Conservation (phyloP, 2,888 invertebrate species). For the Drosophila limbata region DNA sequence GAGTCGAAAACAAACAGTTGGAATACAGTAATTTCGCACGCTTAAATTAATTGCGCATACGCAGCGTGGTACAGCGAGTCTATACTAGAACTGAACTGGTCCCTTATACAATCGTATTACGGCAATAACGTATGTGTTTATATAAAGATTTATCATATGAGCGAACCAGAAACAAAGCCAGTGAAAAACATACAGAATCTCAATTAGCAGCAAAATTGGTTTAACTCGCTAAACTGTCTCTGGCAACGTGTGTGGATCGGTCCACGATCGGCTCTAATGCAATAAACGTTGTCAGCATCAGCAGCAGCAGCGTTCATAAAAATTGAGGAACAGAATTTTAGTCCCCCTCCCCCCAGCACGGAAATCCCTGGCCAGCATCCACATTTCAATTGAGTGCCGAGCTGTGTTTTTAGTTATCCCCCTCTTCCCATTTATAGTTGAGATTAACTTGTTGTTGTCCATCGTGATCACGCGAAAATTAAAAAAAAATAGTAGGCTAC, state of each 20-base stretch:
- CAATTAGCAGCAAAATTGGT: constrained; percentile 65
- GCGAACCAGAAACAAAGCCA: constrained; percentile 18
- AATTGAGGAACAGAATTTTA: constrained; percentile 38
- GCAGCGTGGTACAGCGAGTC: constrained; percentile 39
- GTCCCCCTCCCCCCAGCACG: not conserved
- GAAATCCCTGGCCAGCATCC: constrained; percentile 15
- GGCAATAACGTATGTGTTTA: constrained; percentile 29
- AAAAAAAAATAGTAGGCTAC: constrained; percentile 23
- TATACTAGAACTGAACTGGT: constrained; percentile 3
- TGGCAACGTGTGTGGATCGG: constrained; percentile 29
- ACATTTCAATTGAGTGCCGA: constrained; percentile 26
- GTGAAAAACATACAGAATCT: constrained; percentile 30
- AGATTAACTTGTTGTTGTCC: constrained; percentile 25
- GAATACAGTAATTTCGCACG: constrained; percentile 38
- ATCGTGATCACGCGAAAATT: constrained; percentile 59
- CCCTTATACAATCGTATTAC: constrained; percentile 29
- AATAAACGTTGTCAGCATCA: constrained; percentile 31
- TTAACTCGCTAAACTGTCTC: constrained; percentile 71
- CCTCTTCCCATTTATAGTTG: constrained; percentile 3
- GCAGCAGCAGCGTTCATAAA: constrained; percentile 38
- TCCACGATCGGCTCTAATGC: constrained; percentile 46
- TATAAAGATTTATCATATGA: constrained; percentile 30
- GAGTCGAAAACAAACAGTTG: constrained; percentile 33
- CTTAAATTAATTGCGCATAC: constrained; percentile 65
- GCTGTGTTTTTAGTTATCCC: not conserved